Conservation (phyloP, 2,113 vertebrate species). For the Hemicordylus capensis region DNA sequence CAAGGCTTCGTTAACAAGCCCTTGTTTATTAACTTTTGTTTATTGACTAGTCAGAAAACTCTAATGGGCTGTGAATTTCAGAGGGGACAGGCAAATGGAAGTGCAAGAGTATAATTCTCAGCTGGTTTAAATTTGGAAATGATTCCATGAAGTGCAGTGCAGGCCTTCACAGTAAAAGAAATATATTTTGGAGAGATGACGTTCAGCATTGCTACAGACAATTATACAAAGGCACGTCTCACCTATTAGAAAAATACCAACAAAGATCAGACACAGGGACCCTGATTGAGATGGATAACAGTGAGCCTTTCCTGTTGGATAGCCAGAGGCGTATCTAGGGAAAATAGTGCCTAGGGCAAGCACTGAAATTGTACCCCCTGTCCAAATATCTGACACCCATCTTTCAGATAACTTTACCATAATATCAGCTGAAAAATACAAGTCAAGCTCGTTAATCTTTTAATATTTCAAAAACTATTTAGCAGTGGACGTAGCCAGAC, state of each 20-base stretch:
- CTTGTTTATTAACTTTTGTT: no score
- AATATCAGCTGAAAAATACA: no score
- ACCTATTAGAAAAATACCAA: not conserved
- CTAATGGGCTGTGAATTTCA: conserved; percentile 72
- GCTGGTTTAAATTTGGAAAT: conserved; percentile 23
- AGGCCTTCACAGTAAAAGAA: conserved; percentile 33
- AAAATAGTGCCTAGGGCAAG: no score
- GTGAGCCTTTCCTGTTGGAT: not conserved
- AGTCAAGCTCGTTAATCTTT: no score
- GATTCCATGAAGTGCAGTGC: conserved; percentile 18
- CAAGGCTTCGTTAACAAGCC: no score
- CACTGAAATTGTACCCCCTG: no score
- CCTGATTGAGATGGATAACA: not conserved
- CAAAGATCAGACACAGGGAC: not conserved
- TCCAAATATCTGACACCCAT: no score
- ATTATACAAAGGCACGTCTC: conserved; percentile 17
- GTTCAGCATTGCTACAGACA: not conserved
- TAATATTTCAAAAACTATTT: no score
- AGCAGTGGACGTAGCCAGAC: no score
- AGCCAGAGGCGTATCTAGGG: no score
- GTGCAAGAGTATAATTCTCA: not conserved
- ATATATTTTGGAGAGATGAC: conserved; percentile 14
- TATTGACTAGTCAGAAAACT: conserved; percentile 73
- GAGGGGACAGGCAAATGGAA: conserved; percentile 64
- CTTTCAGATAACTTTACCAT: no score